Conservation (phyloP, 2,113 vertebrate species). For the Callaeas wilsoni region DNA sequence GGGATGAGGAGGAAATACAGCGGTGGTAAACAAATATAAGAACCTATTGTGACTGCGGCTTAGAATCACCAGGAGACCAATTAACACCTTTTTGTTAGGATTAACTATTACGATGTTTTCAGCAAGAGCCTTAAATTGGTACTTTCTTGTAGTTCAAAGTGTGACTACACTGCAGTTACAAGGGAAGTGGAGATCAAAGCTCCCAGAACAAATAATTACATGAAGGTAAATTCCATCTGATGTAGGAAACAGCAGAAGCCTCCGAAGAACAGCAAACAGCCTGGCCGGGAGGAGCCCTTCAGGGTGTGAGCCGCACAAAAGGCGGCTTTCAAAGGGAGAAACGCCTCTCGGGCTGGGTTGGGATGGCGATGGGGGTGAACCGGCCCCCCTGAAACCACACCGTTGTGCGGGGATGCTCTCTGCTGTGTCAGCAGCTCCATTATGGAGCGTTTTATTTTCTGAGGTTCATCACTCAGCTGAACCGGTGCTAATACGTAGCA, state of each 20-base stretch:
- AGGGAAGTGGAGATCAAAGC: conserved; percentile 69
- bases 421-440: conserved; percentile 13
- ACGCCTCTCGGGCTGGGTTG: neutral
- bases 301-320: conserved; percentile 15
- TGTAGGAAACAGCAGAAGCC: conserved; percentile 30
- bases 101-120: conserved; percentile 61
- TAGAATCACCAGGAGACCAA: conserved; percentile 61
- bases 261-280: conserved; percentile 27
- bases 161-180: conserved; percentile 41
- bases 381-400: neutral
- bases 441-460: neutral
- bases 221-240: conserved; percentile 48
- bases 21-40: conserved; percentile 40
- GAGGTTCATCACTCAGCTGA: conserved; percentile 1
- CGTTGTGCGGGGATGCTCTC: neutral
- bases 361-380: neutral
- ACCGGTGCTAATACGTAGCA: neutral
- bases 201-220: conserved; percentile 68
- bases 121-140: conserved; percentile 59
- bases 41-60: conserved; percentile 25
- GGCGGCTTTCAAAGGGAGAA: neutral
- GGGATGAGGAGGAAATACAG: conserved; percentile 39
- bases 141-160: conserved; percentile 61
- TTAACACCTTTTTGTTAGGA: conserved; percentile 71
- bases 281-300: neutral